These are phyloP conservation scores for Dromiciops gliroides DNA, from an alignment of 2,113 vertebrate genomes.

Conservation along the genomic window DNA sequence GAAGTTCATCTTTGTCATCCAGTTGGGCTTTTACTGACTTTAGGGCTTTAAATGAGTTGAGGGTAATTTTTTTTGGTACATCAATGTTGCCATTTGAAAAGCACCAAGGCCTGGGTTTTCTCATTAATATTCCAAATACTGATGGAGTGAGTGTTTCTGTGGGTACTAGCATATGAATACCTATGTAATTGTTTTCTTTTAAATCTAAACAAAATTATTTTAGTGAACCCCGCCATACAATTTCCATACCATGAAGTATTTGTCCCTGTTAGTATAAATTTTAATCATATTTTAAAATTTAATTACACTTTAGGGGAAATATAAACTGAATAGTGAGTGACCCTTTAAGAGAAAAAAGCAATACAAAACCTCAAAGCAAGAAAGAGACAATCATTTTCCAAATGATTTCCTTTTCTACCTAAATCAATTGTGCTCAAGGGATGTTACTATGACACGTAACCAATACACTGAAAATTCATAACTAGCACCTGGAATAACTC, in stretches of 20 bases:
- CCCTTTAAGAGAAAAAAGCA: neutral
- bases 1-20: neutral
- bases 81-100: neutral
- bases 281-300: neutral
- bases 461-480: neutral
- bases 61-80: neutral
- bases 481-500: neutral
- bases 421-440: neutral
- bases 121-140: neutral
- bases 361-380: neutral
- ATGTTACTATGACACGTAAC: neutral
- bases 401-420: neutral
- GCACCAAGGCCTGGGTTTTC: neutral
- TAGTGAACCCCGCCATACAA: neutral
- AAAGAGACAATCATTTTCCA: neutral
- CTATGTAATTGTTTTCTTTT: neutral
- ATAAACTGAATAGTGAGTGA: neutral
- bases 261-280: neutral
- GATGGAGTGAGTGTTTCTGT: neutral
- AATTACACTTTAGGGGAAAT: neutral
- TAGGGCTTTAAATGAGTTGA: neutral
- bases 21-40: neutral
- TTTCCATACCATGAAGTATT: neutral
- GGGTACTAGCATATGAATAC: neutral
- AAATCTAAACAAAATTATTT: neutral